A percentile compares a stretch with the other conserved stretches of the same genome.
Conservation (phyloP, 2,113 vertebrate species). For the Macquaria australasica region DNA sequence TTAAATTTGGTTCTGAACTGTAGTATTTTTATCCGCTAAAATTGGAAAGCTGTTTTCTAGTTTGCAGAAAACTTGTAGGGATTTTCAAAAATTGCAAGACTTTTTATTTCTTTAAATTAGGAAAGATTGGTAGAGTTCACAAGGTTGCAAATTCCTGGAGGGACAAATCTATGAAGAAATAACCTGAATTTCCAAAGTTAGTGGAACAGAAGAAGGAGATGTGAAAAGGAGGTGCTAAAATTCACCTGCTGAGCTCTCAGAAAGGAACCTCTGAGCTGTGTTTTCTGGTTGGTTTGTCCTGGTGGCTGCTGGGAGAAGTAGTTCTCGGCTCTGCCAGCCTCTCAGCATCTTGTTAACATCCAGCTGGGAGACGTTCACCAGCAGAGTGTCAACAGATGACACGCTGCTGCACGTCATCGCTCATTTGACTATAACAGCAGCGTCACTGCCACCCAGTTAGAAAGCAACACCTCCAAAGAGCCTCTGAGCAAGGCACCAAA, state of each 20-base stretch:
- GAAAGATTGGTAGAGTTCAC: too few relatives aligned
- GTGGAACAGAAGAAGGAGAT: too few relatives aligned
- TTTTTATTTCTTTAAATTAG: too few relatives aligned
- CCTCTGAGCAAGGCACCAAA: slow-evolving; percentile 3
- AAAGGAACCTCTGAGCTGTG: background rate
- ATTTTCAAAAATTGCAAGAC: too few relatives aligned
- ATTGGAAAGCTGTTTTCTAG: too few relatives aligned
- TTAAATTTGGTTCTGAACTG: too few relatives aligned
- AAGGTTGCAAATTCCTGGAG: too few relatives aligned
- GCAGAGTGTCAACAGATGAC: slow-evolving; percentile 31
- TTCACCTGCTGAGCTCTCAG: background rate
- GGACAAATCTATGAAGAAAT: too few relatives aligned
- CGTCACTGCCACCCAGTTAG: background rate
- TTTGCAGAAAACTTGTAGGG: too few relatives aligned
- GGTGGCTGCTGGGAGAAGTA: slow-evolving; percentile 20
- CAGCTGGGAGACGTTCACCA: slow-evolving; percentile 53
- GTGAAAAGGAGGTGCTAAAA: too few relatives aligned
- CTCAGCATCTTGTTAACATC: slow-evolving; percentile 67
- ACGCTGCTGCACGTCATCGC: slow-evolving; percentile 18
- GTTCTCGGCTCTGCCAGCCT: slow-evolving; percentile 5
- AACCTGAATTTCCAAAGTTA: too few relatives aligned
- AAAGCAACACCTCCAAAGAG: background rate
- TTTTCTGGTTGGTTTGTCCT: background rate
- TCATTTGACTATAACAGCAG: background rate
- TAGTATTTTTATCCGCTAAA: too few relatives aligned